Conservation (phyloP, 2,797 vertebrate genomes). For the Peromyscus nudipes region DNA sequence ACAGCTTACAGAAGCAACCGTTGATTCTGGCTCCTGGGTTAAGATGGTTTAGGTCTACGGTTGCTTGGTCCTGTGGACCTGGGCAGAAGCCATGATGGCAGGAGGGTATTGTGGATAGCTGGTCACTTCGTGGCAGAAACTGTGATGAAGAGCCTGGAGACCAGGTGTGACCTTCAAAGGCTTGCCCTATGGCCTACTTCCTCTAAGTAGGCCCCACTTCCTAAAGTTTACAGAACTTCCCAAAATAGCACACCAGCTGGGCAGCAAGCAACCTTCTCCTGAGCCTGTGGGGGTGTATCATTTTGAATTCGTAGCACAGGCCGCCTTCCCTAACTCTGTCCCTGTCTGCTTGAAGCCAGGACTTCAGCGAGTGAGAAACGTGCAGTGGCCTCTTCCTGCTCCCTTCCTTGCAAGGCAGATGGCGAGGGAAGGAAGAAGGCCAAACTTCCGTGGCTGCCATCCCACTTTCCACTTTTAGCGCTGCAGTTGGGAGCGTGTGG, state of each 20-base stretch:
- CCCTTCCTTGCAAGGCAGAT: constrained; percentile 76
- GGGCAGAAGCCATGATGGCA: background rate
- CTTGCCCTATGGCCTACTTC: background rate
- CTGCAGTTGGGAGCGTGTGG: constrained; percentile 67
- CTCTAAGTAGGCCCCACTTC: background rate
- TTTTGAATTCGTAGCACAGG: no score
- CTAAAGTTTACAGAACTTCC: background rate
- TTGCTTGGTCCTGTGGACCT: background rate
- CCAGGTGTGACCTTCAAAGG: background rate
- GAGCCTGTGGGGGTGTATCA: background rate
- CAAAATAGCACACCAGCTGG: background rate
- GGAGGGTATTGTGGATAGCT: background rate
- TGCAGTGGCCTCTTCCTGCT: constrained; percentile 74
- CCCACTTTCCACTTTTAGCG: constrained; percentile 77
- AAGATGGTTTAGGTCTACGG: background rate
- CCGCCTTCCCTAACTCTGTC: background rate
- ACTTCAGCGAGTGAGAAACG: constrained; percentile 53
- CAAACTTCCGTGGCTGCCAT: constrained; percentile 72
- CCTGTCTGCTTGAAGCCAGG: constrained; percentile 9
- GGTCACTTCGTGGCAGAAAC: background rate
- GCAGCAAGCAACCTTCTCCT: background rate
- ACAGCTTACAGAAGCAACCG: background rate
- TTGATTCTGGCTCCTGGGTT: background rate
- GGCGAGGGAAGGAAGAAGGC: constrained; percentile 76
- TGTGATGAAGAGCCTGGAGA: background rate